Conservation (phyloP, 2,888 invertebrate genomes). For the Gibbula magus region DNA sequence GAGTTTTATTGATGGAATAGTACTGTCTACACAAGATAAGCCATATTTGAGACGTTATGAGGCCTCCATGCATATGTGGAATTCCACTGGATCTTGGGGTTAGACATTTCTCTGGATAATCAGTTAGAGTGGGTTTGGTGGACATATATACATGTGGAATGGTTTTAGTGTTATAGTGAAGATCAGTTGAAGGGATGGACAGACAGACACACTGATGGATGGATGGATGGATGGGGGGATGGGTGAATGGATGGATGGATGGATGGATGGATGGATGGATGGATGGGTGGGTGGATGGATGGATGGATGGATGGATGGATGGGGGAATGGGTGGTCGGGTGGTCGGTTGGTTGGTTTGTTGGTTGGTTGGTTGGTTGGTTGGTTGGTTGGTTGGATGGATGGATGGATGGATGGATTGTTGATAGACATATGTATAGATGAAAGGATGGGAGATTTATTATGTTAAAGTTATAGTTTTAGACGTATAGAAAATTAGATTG, state of each 20-base stretch:
- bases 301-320: not conserved
- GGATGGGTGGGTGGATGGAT: no score
- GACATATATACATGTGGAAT: not conserved
- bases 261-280: no score
- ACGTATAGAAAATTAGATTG: not conserved
- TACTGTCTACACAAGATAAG: no score
- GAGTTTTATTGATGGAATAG: no score
- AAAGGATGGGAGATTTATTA: not conserved
- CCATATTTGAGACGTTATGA: no score
- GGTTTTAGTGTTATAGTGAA: not conserved
- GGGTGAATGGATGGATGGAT: no score
- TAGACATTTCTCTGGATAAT: not conserved
- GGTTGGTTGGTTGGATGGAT: not conserved
- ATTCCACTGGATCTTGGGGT: no score
- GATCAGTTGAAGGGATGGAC: not conserved
- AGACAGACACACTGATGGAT: not conserved
- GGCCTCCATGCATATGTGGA: no score
- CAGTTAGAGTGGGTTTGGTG: not conserved
- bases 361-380: not conserved
- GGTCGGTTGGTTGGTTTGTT: no score
- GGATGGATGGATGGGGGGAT: not conserved
- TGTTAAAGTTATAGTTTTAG: no score
- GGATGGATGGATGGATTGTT: not conserved
- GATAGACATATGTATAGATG: not conserved
- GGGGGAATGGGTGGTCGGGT: not conserved